Percentiles rank a stretch among this genome's conserved stretches.
Evolutionary conservation across 2,797 vertebrate species (phyloP).

Genomic region (Antennarius maculatus): DNA sequence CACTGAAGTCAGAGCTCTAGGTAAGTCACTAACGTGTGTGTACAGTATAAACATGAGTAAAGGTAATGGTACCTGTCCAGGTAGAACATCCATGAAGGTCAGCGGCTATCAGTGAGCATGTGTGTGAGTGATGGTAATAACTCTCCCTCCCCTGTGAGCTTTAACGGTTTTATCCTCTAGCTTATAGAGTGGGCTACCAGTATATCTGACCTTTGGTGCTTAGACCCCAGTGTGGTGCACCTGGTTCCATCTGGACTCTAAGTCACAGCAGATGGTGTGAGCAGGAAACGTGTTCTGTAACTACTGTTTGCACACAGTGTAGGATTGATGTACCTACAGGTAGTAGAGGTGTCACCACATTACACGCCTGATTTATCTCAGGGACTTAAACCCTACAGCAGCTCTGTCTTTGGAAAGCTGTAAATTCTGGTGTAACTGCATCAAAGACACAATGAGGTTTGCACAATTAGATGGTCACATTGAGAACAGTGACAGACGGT

Average conservation of each 20-base stretch:
- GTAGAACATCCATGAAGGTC: background rate
- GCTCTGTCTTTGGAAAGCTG: too few species aligned
- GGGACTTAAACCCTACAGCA: background rate
- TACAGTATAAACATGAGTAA: too few species aligned
- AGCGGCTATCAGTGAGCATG: background rate
- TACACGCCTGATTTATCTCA: background rate
- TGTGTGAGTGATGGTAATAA: background rate
- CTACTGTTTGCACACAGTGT: background rate
- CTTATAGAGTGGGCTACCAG: constrained; percentile 22
- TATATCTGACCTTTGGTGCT: constrained; percentile 42
- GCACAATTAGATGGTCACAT: too few species aligned
- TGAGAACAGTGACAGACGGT: too few species aligned
- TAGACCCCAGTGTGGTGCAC: constrained; percentile 42
- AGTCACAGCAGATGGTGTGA: constrained; percentile 54
- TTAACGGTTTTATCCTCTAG: constrained; percentile 26
- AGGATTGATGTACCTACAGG: background rate
- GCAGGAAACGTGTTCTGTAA: constrained; percentile 41
- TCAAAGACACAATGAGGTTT: too few species aligned
- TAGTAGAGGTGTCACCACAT: background rate
- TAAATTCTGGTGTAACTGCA: too few species aligned
- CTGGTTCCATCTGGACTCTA: constrained; percentile 34
- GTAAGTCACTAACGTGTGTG: too few species aligned
- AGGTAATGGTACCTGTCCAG: background rate
- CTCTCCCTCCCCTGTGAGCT: constrained; percentile 2
- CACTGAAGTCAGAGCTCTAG: too few species aligned